phyloP scores from a whole-genome alignment of 2,888 invertebrate genomes.

The Stenoptilia bipunctidactyla region DNA sequence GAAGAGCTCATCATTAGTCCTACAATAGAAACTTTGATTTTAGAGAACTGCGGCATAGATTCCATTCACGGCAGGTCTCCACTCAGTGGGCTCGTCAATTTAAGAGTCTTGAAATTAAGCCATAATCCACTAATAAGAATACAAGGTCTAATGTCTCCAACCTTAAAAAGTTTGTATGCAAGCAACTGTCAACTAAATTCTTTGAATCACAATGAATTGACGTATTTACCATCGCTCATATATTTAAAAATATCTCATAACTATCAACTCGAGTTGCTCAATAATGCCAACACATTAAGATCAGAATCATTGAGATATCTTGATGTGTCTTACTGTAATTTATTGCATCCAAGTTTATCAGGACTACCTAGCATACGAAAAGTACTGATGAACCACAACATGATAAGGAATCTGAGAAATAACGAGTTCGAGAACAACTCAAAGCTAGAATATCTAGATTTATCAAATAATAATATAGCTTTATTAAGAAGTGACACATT shows the following conservation, averaged over 20 bases:
- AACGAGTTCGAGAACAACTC: slow-evolving; percentile 74
- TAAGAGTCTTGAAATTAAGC: slow-evolving; percentile 66
- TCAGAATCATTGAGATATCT: slow-evolving; percentile 67
- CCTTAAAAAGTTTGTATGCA: slow-evolving; percentile 66
- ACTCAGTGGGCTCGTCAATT: slow-evolving; percentile 57
- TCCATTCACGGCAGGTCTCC: slow-evolving; percentile 62
- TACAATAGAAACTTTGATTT: slow-evolving; percentile 69
- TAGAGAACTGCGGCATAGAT: slow-evolving; percentile 74
- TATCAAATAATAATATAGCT: slow-evolving; percentile 77
- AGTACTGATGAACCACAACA: slow-evolving; percentile 74
- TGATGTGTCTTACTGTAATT: slow-evolving; percentile 74
- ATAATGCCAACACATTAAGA: slow-evolving; percentile 42
- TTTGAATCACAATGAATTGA: slow-evolving; percentile 64
- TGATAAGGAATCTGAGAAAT: slow-evolving; percentile 68
- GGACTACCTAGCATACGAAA: slow-evolving; percentile 73
- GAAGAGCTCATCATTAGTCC: slow-evolving; percentile 69
- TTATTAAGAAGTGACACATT: slow-evolving; percentile 74
- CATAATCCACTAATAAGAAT: slow-evolving; percentile 63
- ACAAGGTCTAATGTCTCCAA: slow-evolving; percentile 56
- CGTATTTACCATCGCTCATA: slow-evolving; percentile 70
- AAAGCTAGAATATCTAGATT: slow-evolving; percentile 71
- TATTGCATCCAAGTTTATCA: slow-evolving; percentile 70
- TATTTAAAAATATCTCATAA: slow-evolving; percentile 75
- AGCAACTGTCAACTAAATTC: slow-evolving; percentile 69
- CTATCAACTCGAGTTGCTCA: slow-evolving; percentile 59